These are phyloP conservation scores for Phymatocera aterrima DNA, from an alignment of 2,888 invertebrate species.

Conservation along the genomic window DNA sequence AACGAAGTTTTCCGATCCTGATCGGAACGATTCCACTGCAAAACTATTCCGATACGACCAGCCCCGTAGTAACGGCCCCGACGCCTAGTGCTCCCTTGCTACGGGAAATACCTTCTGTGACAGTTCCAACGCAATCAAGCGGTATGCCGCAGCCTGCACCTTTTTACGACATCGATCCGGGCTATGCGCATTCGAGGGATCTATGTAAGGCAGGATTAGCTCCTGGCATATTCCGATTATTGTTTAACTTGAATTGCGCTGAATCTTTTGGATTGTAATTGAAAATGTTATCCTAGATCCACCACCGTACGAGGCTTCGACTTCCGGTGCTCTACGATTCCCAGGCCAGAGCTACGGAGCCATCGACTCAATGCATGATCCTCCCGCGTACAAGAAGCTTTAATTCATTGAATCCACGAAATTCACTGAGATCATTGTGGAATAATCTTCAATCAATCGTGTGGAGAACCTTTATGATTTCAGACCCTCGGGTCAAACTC, in stretches of 20 bases:
- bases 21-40: constrained; percentile 57
- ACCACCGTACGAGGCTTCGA: constrained; percentile 52
- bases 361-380: background rate
- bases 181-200: background rate
- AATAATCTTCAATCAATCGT: background rate
- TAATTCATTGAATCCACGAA: background rate
- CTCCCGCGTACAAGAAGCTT: background rate
- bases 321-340: constrained; percentile 23
- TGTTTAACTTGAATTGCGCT: background rate
- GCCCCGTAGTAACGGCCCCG: background rate
- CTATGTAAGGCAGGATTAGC: background rate
- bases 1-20: constrained; percentile 49
- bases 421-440: background rate
- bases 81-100: background rate
- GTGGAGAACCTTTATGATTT: background rate
- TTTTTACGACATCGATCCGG: background rate
- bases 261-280: too few relatives aligned
- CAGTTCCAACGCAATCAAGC: background rate
- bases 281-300: constrained; percentile 51
- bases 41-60: too few relatives aligned
- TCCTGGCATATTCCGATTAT: too few relatives aligned
- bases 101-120: background rate
- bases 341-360: constrained; percentile 34
- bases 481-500: background rate
- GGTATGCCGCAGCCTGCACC: background rate